These are phyloP conservation scores for Pachyrhynchus sulphureomaculatus DNA, from an alignment of 1,140 invertebrate genomes.

Conservation along the genomic window DNA sequence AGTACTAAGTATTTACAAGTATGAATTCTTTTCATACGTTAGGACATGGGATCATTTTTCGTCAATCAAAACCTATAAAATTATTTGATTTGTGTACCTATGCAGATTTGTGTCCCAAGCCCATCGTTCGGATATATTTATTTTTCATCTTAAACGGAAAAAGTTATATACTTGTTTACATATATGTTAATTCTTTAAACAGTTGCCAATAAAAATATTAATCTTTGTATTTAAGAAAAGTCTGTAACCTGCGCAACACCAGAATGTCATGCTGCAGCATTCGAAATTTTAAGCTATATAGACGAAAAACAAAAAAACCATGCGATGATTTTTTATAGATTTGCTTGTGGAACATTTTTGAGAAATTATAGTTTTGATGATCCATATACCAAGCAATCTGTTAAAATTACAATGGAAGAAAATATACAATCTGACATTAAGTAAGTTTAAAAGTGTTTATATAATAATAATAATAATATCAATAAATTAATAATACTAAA, in stretches of 20 bases:
- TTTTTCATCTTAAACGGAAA: no score
- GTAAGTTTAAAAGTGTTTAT: constrained; percentile 6
- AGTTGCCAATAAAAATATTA: no score
- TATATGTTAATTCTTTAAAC: no score
- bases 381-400: constrained; percentile 7
- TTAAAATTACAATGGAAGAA: constrained; percentile 14
- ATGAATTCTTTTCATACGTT: no score
- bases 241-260: constrained; percentile 12
- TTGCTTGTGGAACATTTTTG: constrained; percentile 73
- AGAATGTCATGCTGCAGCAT: constrained; percentile 22
- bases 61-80: no score
- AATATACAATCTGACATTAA: constrained; percentile 15
- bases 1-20: no score
- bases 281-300: constrained; percentile 59
- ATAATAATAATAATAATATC: neutral
- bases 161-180: no score
- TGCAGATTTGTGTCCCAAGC: no score
- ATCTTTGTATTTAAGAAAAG: constrained; percentile 1
- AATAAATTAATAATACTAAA: neutral
- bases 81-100: no score
- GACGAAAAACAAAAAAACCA: constrained; percentile 69
- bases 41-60: no score
- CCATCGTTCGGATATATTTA: no score
- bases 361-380: constrained; percentile 13
- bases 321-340: constrained; percentile 85